Percentiles rank a stretch among this genome's conserved stretches.
Evolutionary conservation across 2,113 vertebrate genomes (phyloP).

Genomic region (Eidolon helvum): DNA sequence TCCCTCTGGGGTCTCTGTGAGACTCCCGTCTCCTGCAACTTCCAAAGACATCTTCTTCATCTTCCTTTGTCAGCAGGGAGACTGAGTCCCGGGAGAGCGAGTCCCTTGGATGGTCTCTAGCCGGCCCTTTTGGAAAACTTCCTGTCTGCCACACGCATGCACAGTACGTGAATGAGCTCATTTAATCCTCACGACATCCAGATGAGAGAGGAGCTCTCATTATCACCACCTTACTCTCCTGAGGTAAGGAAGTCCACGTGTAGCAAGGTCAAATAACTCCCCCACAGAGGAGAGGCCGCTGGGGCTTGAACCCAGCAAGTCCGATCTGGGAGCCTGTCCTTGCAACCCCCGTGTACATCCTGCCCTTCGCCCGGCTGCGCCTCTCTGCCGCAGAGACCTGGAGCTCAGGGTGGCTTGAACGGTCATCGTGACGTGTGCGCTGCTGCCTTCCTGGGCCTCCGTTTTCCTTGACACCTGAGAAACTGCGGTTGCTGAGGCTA

Average conservation of each 20-base stretch:
- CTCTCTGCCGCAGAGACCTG: neutral
- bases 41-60: neutral
- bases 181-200: neutral
- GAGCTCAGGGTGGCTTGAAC: accelerated
- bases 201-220: neutral
- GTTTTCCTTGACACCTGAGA: neutral
- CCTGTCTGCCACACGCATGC: neutral
- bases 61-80: neutral
- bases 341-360: accelerated
- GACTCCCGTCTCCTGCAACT: neutral
- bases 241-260: neutral
- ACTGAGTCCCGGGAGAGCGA: neutral
- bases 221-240: neutral
- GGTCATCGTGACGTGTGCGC: accelerated
- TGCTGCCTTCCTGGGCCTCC: neutral
- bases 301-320: neutral
- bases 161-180: neutral
- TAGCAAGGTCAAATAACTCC: neutral
- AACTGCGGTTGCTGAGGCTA: neutral
- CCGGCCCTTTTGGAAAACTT: neutral
- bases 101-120: neutral
- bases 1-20: neutral
- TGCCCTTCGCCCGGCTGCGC: accelerated
- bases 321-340: neutral
- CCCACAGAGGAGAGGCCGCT: neutral